phyloP scores from a whole-genome alignment of 2,113 vertebrate species.

The Platysteira castanea region DNA sequence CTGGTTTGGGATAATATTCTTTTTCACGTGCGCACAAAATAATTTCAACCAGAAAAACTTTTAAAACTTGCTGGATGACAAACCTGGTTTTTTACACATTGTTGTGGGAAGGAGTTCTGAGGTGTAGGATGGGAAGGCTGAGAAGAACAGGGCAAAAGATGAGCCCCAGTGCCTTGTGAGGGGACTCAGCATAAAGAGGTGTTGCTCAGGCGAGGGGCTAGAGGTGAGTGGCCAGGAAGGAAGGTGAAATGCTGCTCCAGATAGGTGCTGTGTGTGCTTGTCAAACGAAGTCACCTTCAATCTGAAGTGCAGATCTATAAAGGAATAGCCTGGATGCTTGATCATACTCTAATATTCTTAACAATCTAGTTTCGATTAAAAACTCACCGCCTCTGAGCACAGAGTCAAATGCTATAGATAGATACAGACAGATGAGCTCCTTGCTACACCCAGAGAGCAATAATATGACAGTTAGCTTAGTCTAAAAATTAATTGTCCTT shows the following conservation, averaged over 20 bases:
- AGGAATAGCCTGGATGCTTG: not conserved
- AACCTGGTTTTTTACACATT: not conserved
- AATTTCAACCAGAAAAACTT: not conserved
- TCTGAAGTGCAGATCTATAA: slow-evolving; percentile 1
- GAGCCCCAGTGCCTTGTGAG: not conserved
- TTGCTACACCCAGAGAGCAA: not conserved
- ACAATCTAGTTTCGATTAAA: not conserved
- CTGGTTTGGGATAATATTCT: not conserved
- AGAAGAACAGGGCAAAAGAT: not conserved
- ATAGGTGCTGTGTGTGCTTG: not conserved
- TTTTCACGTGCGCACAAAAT: not conserved
- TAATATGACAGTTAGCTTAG: not conserved
- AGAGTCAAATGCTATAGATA: not conserved
- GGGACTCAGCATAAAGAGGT: not conserved
- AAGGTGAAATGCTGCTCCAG: not conserved
- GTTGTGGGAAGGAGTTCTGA: not conserved
- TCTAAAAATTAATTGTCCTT: slow-evolving; percentile 44
- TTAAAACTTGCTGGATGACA: not conserved
- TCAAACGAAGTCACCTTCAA: not conserved
- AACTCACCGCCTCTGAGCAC: not conserved
- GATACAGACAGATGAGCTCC: not conserved
- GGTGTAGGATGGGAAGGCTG: not conserved
- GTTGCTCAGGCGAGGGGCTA: not conserved
- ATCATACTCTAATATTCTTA: not conserved
- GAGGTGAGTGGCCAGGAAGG: not conserved